Evolutionary conservation across 1,140 invertebrate genomes (phyloP).

Genomic region (Ylistrum balloti): DNA sequence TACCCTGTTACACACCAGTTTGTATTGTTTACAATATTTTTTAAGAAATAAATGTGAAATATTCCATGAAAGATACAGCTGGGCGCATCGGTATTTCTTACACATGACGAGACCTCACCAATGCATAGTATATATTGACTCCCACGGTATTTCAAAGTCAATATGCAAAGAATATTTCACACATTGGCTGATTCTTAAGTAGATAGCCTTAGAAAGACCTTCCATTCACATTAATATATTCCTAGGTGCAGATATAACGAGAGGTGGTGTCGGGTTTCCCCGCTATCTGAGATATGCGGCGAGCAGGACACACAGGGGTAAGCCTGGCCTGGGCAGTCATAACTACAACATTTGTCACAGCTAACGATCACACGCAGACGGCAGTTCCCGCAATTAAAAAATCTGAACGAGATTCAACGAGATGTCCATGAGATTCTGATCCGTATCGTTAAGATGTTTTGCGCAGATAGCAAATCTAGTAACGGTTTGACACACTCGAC

Average conservation of each 20-base stretch:
- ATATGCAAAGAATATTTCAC: constrained; percentile 35
- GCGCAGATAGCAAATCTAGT: neutral
- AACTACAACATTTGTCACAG: constrained; percentile 26
- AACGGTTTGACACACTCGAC: constrained; percentile 37
- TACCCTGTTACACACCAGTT: neutral
- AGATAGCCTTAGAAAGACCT: constrained; percentile 38
- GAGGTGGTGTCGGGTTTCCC: constrained; percentile 10
- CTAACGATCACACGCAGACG: constrained; percentile 13
- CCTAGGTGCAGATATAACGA: constrained; percentile 32
- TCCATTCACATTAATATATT: constrained; percentile 32
- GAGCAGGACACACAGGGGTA: neutral
- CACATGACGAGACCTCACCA: neutral
- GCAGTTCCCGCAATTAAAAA: constrained; percentile 19
- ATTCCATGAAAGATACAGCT: constrained; percentile 1
- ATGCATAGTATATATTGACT: constrained; percentile 17
- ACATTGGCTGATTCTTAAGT: constrained; percentile 30
- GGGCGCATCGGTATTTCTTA: constrained; percentile 17
- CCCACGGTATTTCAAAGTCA: constrained; percentile 32
- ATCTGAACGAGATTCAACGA: constrained; percentile 33
- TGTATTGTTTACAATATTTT: neutral
- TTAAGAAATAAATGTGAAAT: neutral
- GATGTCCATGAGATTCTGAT: constrained; percentile 24
- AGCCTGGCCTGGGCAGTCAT: neutral
- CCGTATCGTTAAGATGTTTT: neutral
- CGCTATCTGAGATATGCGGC: neutral